phyloP scores from a whole-genome alignment of 2,113 vertebrate species.

The Hystrix cristata region DNA sequence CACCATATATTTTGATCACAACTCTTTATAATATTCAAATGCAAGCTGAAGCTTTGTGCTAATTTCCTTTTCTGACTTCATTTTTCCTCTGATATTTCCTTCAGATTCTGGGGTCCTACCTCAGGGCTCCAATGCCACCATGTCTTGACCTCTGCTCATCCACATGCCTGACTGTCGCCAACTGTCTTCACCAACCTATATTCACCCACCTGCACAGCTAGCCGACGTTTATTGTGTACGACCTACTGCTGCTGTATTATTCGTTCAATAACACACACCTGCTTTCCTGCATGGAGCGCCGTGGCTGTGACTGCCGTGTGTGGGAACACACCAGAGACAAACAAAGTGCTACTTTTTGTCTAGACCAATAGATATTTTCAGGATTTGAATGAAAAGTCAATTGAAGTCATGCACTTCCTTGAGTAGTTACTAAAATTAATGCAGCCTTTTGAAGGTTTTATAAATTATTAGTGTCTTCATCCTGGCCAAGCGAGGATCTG shows the following conservation, averaged over 20 bases:
- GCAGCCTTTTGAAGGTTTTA: neutral
- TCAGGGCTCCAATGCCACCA: neutral
- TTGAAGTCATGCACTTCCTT: neutral
- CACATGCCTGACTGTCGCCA: fast-evolving
- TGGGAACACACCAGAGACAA: neutral
- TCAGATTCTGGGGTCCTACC: neutral
- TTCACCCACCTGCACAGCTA: neutral
- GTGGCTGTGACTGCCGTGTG: neutral
- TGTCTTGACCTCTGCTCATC: neutral
- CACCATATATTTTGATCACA: neutral
- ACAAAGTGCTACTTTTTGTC: neutral
- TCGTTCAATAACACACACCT: too few relatives aligned
- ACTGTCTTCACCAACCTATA: neutral
- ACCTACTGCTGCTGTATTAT: fast-evolving
- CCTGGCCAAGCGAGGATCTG: neutral
- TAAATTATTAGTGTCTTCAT: neutral
- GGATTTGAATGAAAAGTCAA: neutral
- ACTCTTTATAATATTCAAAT: neutral
- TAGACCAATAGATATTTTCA: neutral
- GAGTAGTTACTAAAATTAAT: neutral
- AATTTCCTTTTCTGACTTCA: neutral
- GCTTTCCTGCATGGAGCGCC: neutral
- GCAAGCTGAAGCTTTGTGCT: neutral
- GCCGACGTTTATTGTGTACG: fast-evolving
- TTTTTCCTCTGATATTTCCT: fast-evolving